Evolutionary conservation across 2,113 vertebrate species (phyloP).

Genomic region (Laticauda laticaudata): DNA sequence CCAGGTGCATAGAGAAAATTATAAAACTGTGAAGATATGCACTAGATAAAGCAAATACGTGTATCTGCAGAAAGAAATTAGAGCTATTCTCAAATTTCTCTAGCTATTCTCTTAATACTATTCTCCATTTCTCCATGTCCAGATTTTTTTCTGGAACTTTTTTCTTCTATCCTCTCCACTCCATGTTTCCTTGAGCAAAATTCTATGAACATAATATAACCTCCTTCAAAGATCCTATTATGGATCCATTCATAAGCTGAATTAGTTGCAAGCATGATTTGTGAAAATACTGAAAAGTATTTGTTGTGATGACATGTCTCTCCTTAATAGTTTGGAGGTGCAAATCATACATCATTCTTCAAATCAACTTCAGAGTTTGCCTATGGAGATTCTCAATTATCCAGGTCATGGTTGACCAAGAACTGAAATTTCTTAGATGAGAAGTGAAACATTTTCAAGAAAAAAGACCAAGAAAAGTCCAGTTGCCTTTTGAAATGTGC

Average conservation of each 20-base stretch:
- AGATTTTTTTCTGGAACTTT: neutral
- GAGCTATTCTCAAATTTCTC: neutral
- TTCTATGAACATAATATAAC: constrained; percentile 8
- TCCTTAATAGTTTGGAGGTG: neutral
- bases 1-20: neutral
- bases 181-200: neutral
- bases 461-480: neutral
- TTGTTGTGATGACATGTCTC: neutral
- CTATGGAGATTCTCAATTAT: neutral
- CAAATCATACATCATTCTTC: neutral
- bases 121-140: no score
- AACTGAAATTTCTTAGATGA: neutral
- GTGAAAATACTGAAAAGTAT: neutral
- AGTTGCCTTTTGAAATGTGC: neutral
- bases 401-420: neutral
- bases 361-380: neutral
- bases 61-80: neutral
- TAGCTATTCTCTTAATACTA: neutral
- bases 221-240: neutral
- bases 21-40: neutral
- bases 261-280: neutral
- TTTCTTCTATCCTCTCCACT: neutral
- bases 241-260: neutral
- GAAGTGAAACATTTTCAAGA: neutral
- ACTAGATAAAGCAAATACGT: neutral